A percentile compares a stretch with the other conserved stretches of the same genome.
phyloP scores from a whole-genome alignment of 1,140 invertebrate species.

The Marisa cornuarietis region DNA sequence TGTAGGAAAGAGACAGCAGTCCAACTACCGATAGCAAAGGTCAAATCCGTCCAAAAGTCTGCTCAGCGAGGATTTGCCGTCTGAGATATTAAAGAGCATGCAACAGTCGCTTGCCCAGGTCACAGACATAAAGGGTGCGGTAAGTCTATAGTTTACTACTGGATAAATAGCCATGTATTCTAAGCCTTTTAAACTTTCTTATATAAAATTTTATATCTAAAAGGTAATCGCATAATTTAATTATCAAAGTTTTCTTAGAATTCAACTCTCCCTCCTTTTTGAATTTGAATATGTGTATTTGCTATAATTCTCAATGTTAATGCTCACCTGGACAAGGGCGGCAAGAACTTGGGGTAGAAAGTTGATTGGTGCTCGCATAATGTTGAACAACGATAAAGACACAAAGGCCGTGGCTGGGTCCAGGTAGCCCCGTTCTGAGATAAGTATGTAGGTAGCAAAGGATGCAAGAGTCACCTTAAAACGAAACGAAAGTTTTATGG shows the following conservation, averaged over 20 bases:
- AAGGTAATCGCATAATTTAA: no score
- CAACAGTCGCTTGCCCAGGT: no score
- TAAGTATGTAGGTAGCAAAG: slow-evolving; percentile 69
- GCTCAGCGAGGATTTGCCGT: background rate
- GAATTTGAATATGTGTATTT: background rate
- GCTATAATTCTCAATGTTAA: no score
- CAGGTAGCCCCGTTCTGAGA: slow-evolving; percentile 49
- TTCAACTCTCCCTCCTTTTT: background rate
- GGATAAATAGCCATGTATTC: no score
- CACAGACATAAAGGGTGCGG: no score
- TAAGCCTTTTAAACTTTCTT: no score
- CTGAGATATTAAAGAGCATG: no score
- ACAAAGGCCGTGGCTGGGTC: slow-evolving; percentile 80
- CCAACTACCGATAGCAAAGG: background rate
- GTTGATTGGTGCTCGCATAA: slow-evolving; percentile 85
- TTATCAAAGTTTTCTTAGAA: no score
- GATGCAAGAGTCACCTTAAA: slow-evolving; percentile 72
- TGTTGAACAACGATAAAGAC: slow-evolving; percentile 95
- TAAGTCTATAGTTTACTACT: no score
- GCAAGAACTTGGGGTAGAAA: slow-evolving; percentile 69
- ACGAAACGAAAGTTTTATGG: no score
- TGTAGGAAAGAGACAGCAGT: background rate
- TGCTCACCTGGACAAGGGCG: slow-evolving; percentile 39
- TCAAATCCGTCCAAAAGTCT: background rate
- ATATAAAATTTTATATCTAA: no score